Conservation (phyloP, 2,797 vertebrate genomes). For the Lutjanus campechanus region DNA sequence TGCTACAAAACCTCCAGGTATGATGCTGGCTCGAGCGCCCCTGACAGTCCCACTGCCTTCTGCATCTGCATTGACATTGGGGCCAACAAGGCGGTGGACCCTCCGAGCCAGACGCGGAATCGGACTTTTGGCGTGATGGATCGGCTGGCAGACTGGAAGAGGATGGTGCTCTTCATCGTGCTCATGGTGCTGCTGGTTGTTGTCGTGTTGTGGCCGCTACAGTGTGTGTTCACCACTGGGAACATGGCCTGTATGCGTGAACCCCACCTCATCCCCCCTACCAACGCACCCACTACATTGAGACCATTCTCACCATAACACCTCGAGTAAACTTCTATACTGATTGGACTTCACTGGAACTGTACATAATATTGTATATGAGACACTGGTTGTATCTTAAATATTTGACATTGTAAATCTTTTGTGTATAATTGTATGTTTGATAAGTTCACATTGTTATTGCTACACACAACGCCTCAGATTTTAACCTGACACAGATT, state of each 20-base stretch:
- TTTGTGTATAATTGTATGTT: slow-evolving; percentile 12
- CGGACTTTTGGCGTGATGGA: slow-evolving; percentile 62
- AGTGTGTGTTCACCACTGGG: slow-evolving; percentile 91
- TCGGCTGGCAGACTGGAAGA: slow-evolving; percentile 89
- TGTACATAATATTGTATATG: slow-evolving; percentile 17
- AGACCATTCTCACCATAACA: not conserved
- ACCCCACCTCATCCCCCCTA: rapidly evolving
- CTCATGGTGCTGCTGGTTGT: slow-evolving; percentile 89
- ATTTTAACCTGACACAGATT: not conserved
- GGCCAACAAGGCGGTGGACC: slow-evolving; percentile 78
- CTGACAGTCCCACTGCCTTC: slow-evolving; percentile 60
- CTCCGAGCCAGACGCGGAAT: slow-evolving; percentile 30
- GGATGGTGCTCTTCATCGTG: slow-evolving; percentile 85
- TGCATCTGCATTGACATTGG: slow-evolving; percentile 93
- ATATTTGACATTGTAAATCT: not conserved
- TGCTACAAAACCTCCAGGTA: slow-evolving; percentile 86
- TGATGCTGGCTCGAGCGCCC: not conserved
- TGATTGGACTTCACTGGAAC: slow-evolving; percentile 9
- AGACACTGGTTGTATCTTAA: slow-evolving; percentile 4
- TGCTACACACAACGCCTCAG: slow-evolving; percentile 10
- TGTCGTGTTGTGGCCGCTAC: slow-evolving; percentile 93
- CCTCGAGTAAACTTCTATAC: not conserved
- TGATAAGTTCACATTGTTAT: not conserved
- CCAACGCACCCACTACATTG: not conserved
- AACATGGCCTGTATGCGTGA: slow-evolving; percentile 86